Percentiles rank a stretch among this genome's conserved stretches.
These are phyloP conservation scores for Centropyge bicolor DNA, from an alignment of 2,797 vertebrate genomes.

Conservation along the genomic window DNA sequence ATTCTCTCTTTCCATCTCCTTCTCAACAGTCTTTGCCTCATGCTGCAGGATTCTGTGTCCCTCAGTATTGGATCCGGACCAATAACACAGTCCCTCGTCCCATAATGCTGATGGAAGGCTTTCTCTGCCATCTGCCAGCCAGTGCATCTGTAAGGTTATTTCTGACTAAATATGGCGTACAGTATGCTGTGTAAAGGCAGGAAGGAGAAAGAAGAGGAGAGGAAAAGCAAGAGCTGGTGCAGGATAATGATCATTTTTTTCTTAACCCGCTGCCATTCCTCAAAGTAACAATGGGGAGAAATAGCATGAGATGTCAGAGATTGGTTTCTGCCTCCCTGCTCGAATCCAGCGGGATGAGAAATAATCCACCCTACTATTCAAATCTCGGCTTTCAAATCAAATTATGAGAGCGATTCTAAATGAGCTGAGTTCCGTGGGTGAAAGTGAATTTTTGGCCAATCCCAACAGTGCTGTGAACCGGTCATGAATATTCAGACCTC, in stretches of 20 bases:
- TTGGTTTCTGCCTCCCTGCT: constrained; percentile 19
- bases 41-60: constrained; percentile 35
- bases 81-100: constrained; percentile 41
- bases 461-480: constrained; percentile 39
- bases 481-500: constrained; percentile 65
- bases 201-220: constrained; percentile 22
- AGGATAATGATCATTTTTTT: constrained; percentile 56
- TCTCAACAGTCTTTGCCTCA: constrained; percentile 37
- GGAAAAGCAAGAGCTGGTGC: constrained; percentile 2
- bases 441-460: constrained; percentile 23
- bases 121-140: constrained; percentile 60
- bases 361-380: constrained; percentile 55
- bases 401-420: constrained; percentile 35
- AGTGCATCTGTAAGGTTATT: constrained; percentile 58
- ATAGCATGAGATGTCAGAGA: constrained; percentile 44
- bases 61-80: constrained; percentile 61
- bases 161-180: constrained; percentile 29
- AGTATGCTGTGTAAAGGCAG: constrained; percentile 23
- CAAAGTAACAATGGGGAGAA: constrained; percentile 34
- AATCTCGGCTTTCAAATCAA: constrained; percentile 55
- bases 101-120: constrained; percentile 62
- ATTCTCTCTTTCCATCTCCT: constrained; percentile 7
- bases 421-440: constrained; percentile 22
- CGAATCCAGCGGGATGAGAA: constrained; percentile 48
- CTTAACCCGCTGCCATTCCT: constrained; percentile 42